Percentiles rank a stretch among this genome's conserved stretches.
Conservation (phyloP, 1,140 invertebrate genomes). For the Apis dorsata region DNA sequence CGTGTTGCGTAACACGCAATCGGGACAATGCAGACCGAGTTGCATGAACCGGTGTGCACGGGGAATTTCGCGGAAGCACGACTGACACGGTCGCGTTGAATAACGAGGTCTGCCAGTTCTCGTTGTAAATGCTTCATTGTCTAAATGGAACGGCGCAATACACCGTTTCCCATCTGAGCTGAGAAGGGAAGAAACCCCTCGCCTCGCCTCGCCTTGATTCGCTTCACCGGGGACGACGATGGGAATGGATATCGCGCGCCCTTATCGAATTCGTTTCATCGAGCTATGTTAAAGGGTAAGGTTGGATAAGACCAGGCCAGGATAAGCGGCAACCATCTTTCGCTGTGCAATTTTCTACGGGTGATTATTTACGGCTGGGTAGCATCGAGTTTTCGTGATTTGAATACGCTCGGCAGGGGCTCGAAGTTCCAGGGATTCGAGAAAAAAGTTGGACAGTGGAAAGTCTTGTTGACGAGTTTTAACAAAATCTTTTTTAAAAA, state of each 20-base stretch:
- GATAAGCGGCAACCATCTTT: not conserved
- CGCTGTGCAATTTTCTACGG: not conserved
- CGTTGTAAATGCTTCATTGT: constrained; percentile 49
- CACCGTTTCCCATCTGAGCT: constrained; percentile 34
- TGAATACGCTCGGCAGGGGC: not conserved
- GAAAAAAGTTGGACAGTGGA: too few relatives aligned
- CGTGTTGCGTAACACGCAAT: constrained; percentile 32
- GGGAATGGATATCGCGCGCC: not conserved
- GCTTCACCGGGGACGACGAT: not conserved
- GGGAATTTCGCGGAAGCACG: constrained; percentile 52
- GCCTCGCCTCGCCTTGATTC: not conserved
- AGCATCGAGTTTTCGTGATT: not conserved
- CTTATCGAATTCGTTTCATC: constrained; percentile 18
- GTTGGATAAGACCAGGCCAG: not conserved
- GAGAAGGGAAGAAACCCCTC: constrained; percentile 23
- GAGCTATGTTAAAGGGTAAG: not conserved
- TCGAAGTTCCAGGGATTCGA: too few relatives aligned
- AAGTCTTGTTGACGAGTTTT: too few relatives aligned
- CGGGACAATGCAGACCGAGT: constrained; percentile 45
- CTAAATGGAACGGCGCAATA: constrained; percentile 43
- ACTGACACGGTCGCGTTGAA: constrained; percentile 55
- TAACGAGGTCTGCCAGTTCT: constrained; percentile 48
- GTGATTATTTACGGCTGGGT: not conserved
- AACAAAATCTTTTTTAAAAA: too few relatives aligned
- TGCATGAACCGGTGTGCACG: constrained; percentile 23